Evolutionary conservation across 2,113 vertebrate genomes (phyloP).

Genomic region (Gallinago jamesoni): DNA sequence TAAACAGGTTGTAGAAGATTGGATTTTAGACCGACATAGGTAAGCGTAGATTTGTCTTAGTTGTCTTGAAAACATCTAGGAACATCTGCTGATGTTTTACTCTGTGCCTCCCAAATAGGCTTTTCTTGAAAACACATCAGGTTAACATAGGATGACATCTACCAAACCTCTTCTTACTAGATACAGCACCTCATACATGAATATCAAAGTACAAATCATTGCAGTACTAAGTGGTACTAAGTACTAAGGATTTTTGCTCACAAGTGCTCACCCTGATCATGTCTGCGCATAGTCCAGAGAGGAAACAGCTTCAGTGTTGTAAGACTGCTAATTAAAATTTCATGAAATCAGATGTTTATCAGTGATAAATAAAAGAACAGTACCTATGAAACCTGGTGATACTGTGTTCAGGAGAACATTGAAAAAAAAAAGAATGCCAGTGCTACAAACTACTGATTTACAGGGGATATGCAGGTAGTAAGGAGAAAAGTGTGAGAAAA

Average conservation of each 20-base stretch:
- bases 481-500: not conserved
- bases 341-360: not conserved
- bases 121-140: not conserved
- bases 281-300: not conserved
- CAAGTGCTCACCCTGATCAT: not conserved
- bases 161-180: not conserved
- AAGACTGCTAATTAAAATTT: not conserved
- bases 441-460: not conserved
- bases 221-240: too few relatives aligned
- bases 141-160: not conserved
- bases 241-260: not conserved
- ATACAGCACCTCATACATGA: not conserved
- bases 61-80: not conserved
- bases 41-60: not conserved
- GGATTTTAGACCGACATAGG: not conserved
- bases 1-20: not conserved
- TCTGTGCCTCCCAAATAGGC: not conserved
- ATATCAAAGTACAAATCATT: not conserved
- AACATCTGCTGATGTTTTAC: not conserved
- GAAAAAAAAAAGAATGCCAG: not conserved
- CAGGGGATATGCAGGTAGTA: rapidly evolving
- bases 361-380: not conserved
- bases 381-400: not conserved
- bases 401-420: not conserved
- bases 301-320: not conserved